These are phyloP conservation scores for Sardinella longiceps DNA, from an alignment of 2,797 vertebrate species.

Conservation along the genomic window DNA sequence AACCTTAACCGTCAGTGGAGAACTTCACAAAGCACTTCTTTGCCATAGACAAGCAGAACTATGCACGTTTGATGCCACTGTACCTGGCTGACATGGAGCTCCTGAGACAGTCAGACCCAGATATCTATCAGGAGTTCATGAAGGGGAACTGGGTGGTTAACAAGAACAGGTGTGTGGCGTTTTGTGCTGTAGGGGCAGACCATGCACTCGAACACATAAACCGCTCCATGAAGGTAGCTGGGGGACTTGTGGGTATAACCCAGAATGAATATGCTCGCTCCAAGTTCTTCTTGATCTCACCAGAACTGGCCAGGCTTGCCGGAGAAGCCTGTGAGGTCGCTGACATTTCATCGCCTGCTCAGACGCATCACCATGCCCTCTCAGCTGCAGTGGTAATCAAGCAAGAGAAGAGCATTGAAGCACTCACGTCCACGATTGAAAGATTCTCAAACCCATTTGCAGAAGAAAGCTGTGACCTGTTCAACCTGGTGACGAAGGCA, in stretches of 20 bases:
- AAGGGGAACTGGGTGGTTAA: constrained; percentile 31
- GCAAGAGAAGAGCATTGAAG: constrained; percentile 15
- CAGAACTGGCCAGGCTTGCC: constrained; percentile 24
- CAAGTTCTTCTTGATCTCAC: constrained; percentile 21
- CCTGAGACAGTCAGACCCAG: constrained; percentile 22
- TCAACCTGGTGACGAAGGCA: not conserved
- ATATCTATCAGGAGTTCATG: constrained; percentile 32
- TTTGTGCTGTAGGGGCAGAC: constrained; percentile 11
- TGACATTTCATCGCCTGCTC: constrained; percentile 6
- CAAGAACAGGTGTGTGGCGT: constrained; percentile 25
- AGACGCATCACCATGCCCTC: constrained; percentile 8
- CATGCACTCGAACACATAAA: not conserved
- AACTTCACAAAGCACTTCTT: too few relatives aligned
- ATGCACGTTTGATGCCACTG: constrained; percentile 27
- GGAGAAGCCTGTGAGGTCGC: constrained; percentile 10
- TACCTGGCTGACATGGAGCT: constrained; percentile 24
- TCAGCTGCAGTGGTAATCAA: constrained; percentile 8
- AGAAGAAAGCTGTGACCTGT: constrained; percentile 1
- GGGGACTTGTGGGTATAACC: not conserved
- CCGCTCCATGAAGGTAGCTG: constrained; percentile 1
- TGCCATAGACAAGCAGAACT: too few relatives aligned
- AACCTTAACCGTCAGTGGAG: too few relatives aligned
- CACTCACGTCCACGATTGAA: not conserved
- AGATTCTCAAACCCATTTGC: constrained; percentile 1
- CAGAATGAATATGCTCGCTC: constrained; percentile 3